Evolutionary conservation across 2,888 invertebrate species (phyloP), one percentile per base, ranked within the genome.

Genomic region (Drosophila mimetica): DNA sequence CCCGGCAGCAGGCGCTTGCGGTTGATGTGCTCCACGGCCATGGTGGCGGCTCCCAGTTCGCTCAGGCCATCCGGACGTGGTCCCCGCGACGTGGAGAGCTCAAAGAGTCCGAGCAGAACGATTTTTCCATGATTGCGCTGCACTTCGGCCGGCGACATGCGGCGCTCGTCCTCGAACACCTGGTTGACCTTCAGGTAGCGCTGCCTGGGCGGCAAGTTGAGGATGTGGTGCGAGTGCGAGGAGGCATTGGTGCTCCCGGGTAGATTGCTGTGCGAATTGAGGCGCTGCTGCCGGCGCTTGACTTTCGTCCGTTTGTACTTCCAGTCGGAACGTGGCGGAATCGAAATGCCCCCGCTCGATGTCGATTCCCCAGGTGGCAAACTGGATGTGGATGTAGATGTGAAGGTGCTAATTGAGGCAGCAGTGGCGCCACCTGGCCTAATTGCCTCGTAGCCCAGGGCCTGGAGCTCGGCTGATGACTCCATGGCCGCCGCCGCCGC

Each of bases 11-110:
- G 73, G 6, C 93, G 92, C 83, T 94, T 93, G 59, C 93, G 92
- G 92, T 97, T 97, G 86, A 97, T 95, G 83, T 96, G 96, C 65
- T 94, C 93, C 47, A 97, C 95, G 0, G 97, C 97, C 82, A 97
- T 92, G 84, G 93, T 93, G 0, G 97, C 97, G 0, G 97, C 97
- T 11, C 94, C 93, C 83, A 96, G 92, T 89, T 96, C 96, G 61
- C 95, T 95, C 8, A 93, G 92, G 0, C 96, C 96, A 76, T 96
- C 95, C 46, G 93, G 93, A 63, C 96, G 92, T 0, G 93, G 93
- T 2, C 94, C 94, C 9, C 93, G 93, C 65, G 92, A 92, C 1
- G 94, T 94, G 8, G 95, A 95, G 85, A 97, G 92, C 92, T 96
- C 97, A 90, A 97, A 97, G 20, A 97, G 93, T 0, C 96, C 97